Evolutionary conservation across 2,888 invertebrate species (phyloP).

Genomic region (Julus scanicus): DNA sequence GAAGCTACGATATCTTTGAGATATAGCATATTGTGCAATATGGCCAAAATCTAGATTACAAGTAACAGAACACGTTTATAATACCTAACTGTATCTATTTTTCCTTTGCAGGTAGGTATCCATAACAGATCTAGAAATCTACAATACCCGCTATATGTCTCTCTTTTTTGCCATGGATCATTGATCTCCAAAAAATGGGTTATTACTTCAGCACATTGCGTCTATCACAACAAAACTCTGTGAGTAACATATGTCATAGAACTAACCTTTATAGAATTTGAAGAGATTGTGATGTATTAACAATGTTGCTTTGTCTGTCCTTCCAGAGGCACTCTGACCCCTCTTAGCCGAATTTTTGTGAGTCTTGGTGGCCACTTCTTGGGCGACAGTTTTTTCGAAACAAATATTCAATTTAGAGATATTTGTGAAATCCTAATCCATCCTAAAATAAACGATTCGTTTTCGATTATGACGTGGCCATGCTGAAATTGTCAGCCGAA

Average conservation of each 20-base stretch:
- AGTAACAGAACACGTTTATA: neutral
- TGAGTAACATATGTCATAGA: neutral
- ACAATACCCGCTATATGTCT: neutral
- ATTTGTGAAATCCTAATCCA: conserved; percentile 10
- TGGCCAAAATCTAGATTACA: no score
- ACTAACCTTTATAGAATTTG: no score
- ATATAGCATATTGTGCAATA: no score
- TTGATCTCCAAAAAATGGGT: conserved; percentile 45
- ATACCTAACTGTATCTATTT: neutral
- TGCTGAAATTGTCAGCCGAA: conserved; percentile 2
- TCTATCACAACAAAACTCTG: conserved; percentile 8
- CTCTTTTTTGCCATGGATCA: conserved; percentile 36
- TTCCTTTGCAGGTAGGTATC: conserved; percentile 34
- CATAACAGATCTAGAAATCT: conserved; percentile 5
- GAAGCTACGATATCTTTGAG: conserved; percentile 7
- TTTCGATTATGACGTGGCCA: conserved; percentile 13
- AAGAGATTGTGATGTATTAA: no score
- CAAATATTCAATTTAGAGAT: neutral
- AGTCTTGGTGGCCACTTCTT: neutral
- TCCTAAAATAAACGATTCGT: neutral
- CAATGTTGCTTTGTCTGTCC: no score
- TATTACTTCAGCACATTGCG: conserved; percentile 44
- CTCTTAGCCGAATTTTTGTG: neutral
- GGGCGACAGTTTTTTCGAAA: neutral
- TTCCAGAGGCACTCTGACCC: neutral